Evolutionary conservation across 1,140 invertebrate species (phyloP).

Genomic region (Hyphantria cunea): DNA sequence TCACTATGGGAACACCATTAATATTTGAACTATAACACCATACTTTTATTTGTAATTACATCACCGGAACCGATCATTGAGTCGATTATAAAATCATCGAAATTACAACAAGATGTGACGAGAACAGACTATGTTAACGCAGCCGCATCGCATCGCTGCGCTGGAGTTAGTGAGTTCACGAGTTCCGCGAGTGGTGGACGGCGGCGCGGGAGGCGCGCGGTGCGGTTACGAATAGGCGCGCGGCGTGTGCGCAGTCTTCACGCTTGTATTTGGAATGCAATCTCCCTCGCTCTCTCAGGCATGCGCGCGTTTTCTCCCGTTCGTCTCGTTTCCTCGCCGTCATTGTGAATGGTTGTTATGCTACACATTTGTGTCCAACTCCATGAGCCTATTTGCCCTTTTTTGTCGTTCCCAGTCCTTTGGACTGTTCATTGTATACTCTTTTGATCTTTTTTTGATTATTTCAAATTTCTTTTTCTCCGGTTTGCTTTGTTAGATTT

Average conservation of each 20-base stretch:
- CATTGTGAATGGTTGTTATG: conserved; percentile 64
- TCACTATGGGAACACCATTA: conserved; percentile 42
- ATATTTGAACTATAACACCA: conserved; percentile 44
- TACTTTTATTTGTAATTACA: conserved; percentile 35
- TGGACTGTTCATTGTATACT: conserved; percentile 37
- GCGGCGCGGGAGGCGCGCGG: conserved; percentile 35
- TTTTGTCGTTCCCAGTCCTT: conserved; percentile 40
- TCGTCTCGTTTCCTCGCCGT: conserved; percentile 62
- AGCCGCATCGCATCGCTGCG: conserved; percentile 40
- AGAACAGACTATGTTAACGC: conserved; percentile 34
- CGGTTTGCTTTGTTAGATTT: conserved; percentile 18
- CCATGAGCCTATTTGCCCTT: conserved; percentile 41
- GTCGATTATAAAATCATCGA: conserved; percentile 35
- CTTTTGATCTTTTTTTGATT: conserved; percentile 32
- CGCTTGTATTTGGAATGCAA: conserved; percentile 67
- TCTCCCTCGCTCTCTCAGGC: conserved; percentile 67
- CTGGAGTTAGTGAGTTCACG: conserved; percentile 47
- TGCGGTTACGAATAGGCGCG: conserved; percentile 28
- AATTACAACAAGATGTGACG: conserved; percentile 37
- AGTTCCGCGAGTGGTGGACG: conserved; percentile 34
- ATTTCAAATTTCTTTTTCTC: conserved; percentile 5
- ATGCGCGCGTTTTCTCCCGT: conserved; percentile 54
- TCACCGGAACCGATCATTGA: conserved; percentile 33
- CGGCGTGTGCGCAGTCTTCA: conserved; percentile 37
- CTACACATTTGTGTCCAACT: conserved; percentile 58